Percentiles rank a stretch among this genome's conserved stretches.
Evolutionary conservation across 2,797 vertebrate species (phyloP).

Genomic region (Melanotaenia boesemani): DNA sequence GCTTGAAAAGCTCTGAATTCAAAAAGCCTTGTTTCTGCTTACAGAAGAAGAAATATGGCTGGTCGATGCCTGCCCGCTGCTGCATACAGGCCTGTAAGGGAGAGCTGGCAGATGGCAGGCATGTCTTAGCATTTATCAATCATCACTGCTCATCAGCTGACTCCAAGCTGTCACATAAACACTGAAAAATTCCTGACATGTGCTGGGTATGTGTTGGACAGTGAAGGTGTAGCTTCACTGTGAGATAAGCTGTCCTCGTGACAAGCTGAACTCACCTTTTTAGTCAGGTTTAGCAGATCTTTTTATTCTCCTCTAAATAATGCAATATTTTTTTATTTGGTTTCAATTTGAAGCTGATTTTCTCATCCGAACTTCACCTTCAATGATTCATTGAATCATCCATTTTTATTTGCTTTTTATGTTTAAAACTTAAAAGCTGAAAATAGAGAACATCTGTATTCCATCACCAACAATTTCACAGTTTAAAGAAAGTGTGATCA

Average conservation of each 20-base stretch:
- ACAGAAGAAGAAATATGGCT: not conserved
- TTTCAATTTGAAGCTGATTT: not conserved
- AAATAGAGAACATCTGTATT: not conserved
- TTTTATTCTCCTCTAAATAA: not conserved
- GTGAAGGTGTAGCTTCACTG: slow-evolving; percentile 5
- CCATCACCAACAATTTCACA: too few species aligned
- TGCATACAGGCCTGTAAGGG: slow-evolving; percentile 14
- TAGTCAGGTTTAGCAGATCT: not conserved
- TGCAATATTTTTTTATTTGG: not conserved
- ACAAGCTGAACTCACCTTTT: slow-evolving; percentile 4
- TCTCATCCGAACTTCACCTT: not conserved
- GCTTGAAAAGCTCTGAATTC: not conserved
- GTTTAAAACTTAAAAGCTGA: not conserved
- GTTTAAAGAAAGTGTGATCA: too few species aligned
- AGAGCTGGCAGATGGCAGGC: slow-evolving; percentile 41
- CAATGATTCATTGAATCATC: too few species aligned
- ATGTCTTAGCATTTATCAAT: slow-evolving; percentile 48
- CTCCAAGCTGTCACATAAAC: slow-evolving; percentile 44
- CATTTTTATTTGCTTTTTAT: not conserved
- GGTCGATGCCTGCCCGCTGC: slow-evolving; percentile 10
- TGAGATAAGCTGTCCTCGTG: not conserved
- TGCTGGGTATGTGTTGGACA: not conserved
- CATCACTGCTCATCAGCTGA: slow-evolving; percentile 34
- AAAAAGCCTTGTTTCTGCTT: not conserved
- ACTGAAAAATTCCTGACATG: slow-evolving; percentile 2